Evolutionary conservation across 2,797 vertebrate genomes (phyloP).

Genomic region (Rhyacichthys aspro): DNA sequence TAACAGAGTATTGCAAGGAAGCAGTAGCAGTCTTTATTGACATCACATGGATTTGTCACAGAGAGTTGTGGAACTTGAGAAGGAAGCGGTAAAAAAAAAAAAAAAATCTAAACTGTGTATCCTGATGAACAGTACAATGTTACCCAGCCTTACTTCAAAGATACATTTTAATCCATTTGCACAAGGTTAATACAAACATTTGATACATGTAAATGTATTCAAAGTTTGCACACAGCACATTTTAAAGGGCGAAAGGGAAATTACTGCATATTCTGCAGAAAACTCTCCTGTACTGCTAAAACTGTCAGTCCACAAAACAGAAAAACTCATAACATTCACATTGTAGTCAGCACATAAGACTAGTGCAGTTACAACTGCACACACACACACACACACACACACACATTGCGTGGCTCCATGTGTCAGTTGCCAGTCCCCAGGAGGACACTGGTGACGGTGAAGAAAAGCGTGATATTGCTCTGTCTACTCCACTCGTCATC

Average conservation of each 20-base stretch:
- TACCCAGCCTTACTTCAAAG: slow-evolving; percentile 5
- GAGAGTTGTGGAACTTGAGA: neutral
- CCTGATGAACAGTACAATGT: neutral
- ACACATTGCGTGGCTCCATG: slow-evolving; percentile 5
- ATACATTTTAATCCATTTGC: slow-evolving; percentile 3
- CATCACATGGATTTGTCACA: neutral
- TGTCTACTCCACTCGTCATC: slow-evolving; percentile 12
- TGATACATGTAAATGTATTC: slow-evolving; percentile 17
- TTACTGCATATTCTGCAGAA: neutral
- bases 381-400: neutral
- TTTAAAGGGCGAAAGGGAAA: slow-evolving; percentile 9
- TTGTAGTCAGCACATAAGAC: neutral
- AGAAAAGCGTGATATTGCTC: slow-evolving; percentile 23
- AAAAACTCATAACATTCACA: neutral
- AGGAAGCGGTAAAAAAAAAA: slow-evolving; percentile 1
- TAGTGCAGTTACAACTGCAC: neutral
- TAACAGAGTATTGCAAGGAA: too few relatives aligned
- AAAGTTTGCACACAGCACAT: slow-evolving; percentile 3
- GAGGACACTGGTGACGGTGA: neutral
- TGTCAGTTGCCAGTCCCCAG: slow-evolving; percentile 21
- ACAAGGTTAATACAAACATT: slow-evolving; percentile 4
- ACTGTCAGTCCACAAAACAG: neutral
- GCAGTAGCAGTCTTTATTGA: too few relatives aligned
- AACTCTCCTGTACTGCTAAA: neutral
- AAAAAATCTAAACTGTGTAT: neutral